Percentiles rank a stretch among this genome's conserved stretches.
phyloP scores from a whole-genome alignment of 2,113 vertebrate species.

The Ictalurus furcatus region DNA sequence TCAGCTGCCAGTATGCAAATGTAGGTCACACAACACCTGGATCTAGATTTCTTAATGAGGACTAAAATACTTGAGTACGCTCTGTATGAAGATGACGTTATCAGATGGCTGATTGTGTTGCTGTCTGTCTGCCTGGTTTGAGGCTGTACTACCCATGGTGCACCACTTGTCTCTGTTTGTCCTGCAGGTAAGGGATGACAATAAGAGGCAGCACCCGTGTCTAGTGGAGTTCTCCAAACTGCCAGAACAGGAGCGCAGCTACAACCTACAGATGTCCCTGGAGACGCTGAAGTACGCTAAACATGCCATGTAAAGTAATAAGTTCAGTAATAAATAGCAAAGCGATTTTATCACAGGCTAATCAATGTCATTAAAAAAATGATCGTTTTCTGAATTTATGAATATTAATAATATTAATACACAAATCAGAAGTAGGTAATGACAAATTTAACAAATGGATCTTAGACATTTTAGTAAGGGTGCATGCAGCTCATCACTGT shows the following conservation, averaged over 20 bases:
- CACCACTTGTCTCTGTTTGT: background rate
- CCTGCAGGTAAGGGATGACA: constrained; percentile 88
- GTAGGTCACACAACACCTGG: background rate
- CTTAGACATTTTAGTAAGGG: background rate
- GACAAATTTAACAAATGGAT: background rate
- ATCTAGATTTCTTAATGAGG: background rate
- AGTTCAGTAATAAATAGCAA: background rate
- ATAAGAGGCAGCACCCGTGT: constrained; percentile 94
- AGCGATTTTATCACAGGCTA: background rate
- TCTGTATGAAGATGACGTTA: background rate
- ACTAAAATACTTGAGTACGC: background rate
- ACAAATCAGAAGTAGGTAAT: background rate
- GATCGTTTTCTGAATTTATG: background rate
- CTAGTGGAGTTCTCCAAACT: constrained; percentile 92
- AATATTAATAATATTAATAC: background rate
- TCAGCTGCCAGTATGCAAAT: background rate
- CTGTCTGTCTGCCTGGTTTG: background rate
- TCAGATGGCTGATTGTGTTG: background rate
- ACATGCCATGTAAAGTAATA: background rate
- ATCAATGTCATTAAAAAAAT: background rate
- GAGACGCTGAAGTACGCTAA: constrained; percentile 90
- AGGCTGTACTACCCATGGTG: background rate
- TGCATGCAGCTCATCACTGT: background rate
- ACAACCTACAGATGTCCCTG: constrained; percentile 95
- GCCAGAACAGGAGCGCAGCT: constrained; percentile 93